These are phyloP conservation scores for Psettodes erumei DNA, from an alignment of 2,113 vertebrate genomes.

Conservation along the genomic window DNA sequence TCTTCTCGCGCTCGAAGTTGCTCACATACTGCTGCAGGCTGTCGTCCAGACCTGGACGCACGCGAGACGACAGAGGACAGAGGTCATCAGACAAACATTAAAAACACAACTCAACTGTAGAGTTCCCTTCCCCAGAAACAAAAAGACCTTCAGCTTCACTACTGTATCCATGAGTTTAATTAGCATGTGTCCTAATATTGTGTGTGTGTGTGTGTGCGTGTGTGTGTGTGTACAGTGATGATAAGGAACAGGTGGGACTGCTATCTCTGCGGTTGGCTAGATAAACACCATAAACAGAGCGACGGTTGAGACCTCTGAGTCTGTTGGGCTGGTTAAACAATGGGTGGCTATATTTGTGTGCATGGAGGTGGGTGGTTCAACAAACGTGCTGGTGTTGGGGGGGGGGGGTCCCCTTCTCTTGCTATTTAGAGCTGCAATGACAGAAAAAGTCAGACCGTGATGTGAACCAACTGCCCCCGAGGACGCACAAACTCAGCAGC, in stretches of 20 bases:
- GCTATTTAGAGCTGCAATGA: slow-evolving; percentile 41
- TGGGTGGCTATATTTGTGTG: slow-evolving; percentile 47
- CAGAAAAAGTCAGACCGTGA: slow-evolving; percentile 38
- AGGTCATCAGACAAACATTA: background rate
- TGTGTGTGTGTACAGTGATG: slow-evolving; percentile 31
- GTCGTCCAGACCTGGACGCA: slow-evolving; percentile 90
- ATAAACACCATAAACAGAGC: slow-evolving; percentile 71
- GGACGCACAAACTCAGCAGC: no score
- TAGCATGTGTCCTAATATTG: background rate
- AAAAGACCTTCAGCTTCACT: background rate
- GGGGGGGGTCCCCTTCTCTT: slow-evolving; percentile 1
- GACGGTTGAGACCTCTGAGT: slow-evolving; percentile 61
- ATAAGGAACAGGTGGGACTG: slow-evolving; percentile 77
- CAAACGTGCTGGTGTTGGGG: slow-evolving; percentile 15
- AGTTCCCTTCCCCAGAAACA: background rate
- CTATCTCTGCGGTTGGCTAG: slow-evolving; percentile 40
- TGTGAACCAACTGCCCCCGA: slow-evolving; percentile 26
- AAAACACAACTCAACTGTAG: slow-evolving; percentile 8
- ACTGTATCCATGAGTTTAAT: background rate
- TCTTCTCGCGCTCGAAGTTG: slow-evolving; percentile 96
- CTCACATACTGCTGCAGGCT: slow-evolving; percentile 93
- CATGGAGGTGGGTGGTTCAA: slow-evolving; percentile 28
- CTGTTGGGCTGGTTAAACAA: slow-evolving; percentile 75
- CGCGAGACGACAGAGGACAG: background rate
- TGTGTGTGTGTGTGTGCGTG: background rate